A percentile compares a stretch with the other conserved stretches of the same genome.
These are phyloP conservation scores for Pristionchus mayeri DNA, from an alignment of 2,888 invertebrate genomes.

Conservation along the genomic window DNA sequence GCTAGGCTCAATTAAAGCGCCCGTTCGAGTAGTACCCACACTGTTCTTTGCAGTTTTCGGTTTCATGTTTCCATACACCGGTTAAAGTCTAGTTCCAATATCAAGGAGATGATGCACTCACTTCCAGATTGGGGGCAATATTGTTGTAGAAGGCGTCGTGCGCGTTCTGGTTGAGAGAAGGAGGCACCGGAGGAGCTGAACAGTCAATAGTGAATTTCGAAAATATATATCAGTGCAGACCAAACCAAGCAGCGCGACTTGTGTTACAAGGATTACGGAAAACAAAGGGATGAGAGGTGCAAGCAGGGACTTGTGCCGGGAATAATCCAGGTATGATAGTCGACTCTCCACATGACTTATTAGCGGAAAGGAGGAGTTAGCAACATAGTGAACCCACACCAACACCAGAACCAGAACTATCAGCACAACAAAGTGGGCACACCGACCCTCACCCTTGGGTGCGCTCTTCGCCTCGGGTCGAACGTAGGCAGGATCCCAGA, in stretches of 20 bases:
- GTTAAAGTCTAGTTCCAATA: not conserved
- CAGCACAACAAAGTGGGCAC: too few relatives aligned
- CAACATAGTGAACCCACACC: not conserved
- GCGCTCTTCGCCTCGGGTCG: not conserved
- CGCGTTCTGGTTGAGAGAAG: not conserved
- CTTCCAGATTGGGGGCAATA: constrained; percentile 21
- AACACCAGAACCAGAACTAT: not conserved
- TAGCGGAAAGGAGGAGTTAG: not conserved
- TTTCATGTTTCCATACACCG: not conserved
- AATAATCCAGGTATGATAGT: too few relatives aligned
- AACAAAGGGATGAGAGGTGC: not conserved
- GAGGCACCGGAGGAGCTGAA: not conserved
- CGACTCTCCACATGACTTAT: too few relatives aligned
- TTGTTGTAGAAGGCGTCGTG: constrained; percentile 26
- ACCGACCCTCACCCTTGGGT: constrained; percentile 15
- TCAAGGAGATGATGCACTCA: not conserved
- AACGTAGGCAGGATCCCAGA: not conserved
- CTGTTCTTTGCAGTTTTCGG: too few relatives aligned
- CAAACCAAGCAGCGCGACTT: not conserved
- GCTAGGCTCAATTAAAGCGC: too few relatives aligned
- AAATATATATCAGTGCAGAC: not conserved
- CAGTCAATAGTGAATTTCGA: not conserved
- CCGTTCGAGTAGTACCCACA: too few relatives aligned
- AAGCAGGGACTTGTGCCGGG: too few relatives aligned
- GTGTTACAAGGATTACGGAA: too few relatives aligned